Conservation (phyloP, 1,140 invertebrate genomes). For the Trichogramma pretiosum region DNA sequence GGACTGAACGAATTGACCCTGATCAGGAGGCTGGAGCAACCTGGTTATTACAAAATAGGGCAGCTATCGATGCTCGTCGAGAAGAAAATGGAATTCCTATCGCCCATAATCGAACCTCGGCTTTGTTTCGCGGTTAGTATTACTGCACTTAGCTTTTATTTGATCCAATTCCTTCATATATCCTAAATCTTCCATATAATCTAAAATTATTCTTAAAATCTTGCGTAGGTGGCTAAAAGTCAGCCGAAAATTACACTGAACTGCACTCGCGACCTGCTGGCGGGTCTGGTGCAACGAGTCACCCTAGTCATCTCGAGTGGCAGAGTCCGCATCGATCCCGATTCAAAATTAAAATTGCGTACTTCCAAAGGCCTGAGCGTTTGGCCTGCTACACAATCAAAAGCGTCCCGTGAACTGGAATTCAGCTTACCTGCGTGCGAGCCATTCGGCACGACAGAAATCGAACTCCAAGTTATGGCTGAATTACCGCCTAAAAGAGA, state of each 20-base stretch:
- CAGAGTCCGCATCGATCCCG: constrained; percentile 50
- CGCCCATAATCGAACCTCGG: constrained; percentile 39
- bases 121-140: constrained; percentile 35
- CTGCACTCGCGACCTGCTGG: constrained; percentile 52
- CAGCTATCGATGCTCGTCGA: constrained; percentile 54
- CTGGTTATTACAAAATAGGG: constrained; percentile 52
- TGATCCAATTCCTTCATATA: not conserved
- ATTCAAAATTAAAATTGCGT: constrained; percentile 48
- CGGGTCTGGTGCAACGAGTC: constrained; percentile 61
- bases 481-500: constrained; percentile 61
- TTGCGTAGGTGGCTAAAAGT: constrained; percentile 47
- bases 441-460: constrained; percentile 57
- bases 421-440: constrained; percentile 55
- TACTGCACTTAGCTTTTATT: no score
- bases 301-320: constrained; percentile 59
- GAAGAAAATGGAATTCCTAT: constrained; percentile 45
- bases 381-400: constrained; percentile 25
- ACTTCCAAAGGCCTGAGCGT: constrained; percentile 51
- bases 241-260: constrained; percentile 46
- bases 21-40: constrained; percentile 49
- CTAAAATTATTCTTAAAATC: no score
- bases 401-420: constrained; percentile 51
- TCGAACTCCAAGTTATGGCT: constrained; percentile 60
- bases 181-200: not conserved
- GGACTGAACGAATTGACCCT: constrained; percentile 64